Base-by-base conservation (phyloP, 2,888 invertebrate genomes). In the Xiphydria camelus region DNA sequence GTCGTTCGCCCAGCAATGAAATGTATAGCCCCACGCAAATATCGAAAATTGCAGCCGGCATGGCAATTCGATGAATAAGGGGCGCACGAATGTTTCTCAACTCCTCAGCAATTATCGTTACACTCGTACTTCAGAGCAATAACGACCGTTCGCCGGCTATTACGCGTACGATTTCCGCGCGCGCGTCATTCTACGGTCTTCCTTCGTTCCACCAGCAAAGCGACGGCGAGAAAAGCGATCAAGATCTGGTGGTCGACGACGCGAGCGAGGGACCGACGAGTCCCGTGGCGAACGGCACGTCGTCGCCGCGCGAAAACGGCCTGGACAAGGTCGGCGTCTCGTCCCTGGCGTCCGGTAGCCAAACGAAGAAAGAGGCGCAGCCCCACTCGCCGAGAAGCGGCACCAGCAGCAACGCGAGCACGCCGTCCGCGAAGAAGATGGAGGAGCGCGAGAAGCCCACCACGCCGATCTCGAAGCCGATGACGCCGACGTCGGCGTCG, bases 221-320 rank as follows among this genome's bases (percentile, higher is more conserved):
- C 70, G 89, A 91, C 75, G 89, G 88, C 36, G 90, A 89, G 68
- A 91, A 91, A 72, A 88, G 88, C 70, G 92, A 94, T 70, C 90
- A 93, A 79, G 94, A 95, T 73, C 79, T 96, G 62, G 94, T 96
- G 46, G 95, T 96, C 37, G 96, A 96, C 76, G 95, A 92, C 67
- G 93, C 92, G 35, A 92, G 91, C 57, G 93, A 94, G 79, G 92
- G 92, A 68, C 91, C 91, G n/a, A 85, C 89, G 38, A 90, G 91
- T 40, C 90, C 91, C 0, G 86, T 88, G 1, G 66, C 67, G 62
- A 89, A 89, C 64, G 91, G 92, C 12, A 91, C 91, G 9, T 83
- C 91, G 7, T 91, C 92, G 7, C 91, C 92, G 0, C 77, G 91
- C 55, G 92, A 92, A 70, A 92, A 92, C 72, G 91, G 91, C 26